These are phyloP conservation scores for Holacanthella duospinosa DNA, from an alignment of 2,888 invertebrate genomes.

Conservation along the genomic window DNA sequence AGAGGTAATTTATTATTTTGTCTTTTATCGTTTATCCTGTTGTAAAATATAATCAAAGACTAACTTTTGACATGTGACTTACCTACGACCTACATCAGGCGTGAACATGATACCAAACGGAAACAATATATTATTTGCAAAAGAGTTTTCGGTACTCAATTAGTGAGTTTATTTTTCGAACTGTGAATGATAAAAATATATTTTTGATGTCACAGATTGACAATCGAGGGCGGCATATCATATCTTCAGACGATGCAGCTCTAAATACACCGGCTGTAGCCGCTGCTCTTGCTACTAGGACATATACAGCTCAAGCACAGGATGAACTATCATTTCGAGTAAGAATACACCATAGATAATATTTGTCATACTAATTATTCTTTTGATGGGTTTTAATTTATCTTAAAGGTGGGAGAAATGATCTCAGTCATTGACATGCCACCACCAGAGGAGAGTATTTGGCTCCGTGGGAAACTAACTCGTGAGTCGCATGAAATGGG, in stretches of 20 bases:
- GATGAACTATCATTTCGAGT: conserved; percentile 57
- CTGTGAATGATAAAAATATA: background rate
- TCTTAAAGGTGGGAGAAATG: conserved; percentile 89
- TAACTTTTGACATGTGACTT: no score
- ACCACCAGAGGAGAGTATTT: conserved; percentile 79
- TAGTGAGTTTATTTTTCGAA: no score
- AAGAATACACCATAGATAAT: conserved; percentile 14
- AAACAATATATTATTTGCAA: no score
- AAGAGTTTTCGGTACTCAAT: no score
- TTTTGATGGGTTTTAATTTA: background rate
- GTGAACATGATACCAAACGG: no score
- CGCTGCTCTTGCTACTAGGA: conserved; percentile 85
- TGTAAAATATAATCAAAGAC: no score
- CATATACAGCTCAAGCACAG: conserved; percentile 70
- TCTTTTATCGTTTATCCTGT: no score
- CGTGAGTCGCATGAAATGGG: conserved; percentile 1
- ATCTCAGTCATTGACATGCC: conserved; percentile 99
- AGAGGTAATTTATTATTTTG: conserved; percentile 41
- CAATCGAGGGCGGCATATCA: conserved; percentile 77
- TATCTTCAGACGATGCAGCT: conserved; percentile 78
- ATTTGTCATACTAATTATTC: background rate
- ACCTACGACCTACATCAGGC: no score
- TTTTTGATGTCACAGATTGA: conserved; percentile 56
- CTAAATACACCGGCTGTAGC: conserved; percentile 98
- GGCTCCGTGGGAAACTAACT: conserved; percentile 90